Conservation (phyloP, 2,113 vertebrate genomes). For the Diphyllodes magnificus region DNA sequence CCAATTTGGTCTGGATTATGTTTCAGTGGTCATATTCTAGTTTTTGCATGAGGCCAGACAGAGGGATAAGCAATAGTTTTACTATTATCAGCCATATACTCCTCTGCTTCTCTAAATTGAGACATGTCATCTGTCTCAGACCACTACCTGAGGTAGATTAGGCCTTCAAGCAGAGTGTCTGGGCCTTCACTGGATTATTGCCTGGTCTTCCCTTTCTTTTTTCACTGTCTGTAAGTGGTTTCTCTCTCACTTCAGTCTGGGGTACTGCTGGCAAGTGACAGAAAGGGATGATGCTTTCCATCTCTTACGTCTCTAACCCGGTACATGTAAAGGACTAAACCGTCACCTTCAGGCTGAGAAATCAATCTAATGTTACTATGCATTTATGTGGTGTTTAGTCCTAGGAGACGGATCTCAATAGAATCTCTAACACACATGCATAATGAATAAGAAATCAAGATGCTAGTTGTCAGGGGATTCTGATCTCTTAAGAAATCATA, state of each 20-base stretch:
- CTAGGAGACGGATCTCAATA: neutral
- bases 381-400: neutral
- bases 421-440: neutral
- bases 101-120: neutral
- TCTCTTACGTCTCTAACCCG: neutral
- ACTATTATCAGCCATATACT: neutral
- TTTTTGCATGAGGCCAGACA: neutral
- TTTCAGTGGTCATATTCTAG: neutral
- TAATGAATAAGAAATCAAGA: neutral
- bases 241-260: neutral
- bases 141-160: neutral
- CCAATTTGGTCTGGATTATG: neutral
- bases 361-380: neutral
- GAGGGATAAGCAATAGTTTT: neutral
- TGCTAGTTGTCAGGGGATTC: neutral
- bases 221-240: neutral
- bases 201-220: neutral
- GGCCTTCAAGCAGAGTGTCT: neutral
- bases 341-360: neutral
- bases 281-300: neutral
- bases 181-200: neutral
- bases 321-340: neutral
- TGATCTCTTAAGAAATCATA: neutral
- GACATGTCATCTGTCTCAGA: neutral
- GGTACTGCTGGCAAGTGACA: neutral